Conservation (phyloP, 2,797 vertebrate genomes). For the Melanotaenia trifasciata region DNA sequence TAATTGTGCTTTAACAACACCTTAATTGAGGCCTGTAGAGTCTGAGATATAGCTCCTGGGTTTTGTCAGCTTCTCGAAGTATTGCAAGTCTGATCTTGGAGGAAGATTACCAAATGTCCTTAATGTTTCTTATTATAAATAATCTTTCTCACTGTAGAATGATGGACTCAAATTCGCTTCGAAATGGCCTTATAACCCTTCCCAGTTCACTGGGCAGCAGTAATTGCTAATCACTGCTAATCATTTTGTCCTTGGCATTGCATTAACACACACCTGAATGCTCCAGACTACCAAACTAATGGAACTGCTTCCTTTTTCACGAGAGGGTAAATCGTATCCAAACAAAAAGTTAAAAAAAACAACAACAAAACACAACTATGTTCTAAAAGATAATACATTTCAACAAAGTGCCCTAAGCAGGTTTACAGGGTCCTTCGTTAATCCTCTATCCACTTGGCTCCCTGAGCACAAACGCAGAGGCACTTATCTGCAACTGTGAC, state of each 20-base stretch:
- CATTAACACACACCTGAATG: too few species aligned
- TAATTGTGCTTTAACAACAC: neutral
- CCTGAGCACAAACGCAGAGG: constrained; percentile 39
- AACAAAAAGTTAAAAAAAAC: neutral
- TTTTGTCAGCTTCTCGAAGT: neutral
- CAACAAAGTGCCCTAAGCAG: neutral
- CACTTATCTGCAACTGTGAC: constrained; percentile 65
- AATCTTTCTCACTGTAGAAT: too few species aligned
- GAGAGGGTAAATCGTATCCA: neutral
- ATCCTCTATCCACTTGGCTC: constrained; percentile 12
- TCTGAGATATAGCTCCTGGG: neutral
- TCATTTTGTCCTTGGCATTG: too few species aligned
- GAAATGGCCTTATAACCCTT: too few species aligned
- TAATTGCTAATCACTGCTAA: too few species aligned
- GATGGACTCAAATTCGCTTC: too few species aligned
- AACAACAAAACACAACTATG: neutral
- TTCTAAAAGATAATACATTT: constrained; percentile 1
- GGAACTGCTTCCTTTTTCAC: neutral
- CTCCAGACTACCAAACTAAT: too few species aligned
- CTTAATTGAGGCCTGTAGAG: neutral
- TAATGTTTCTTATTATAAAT: too few species aligned
- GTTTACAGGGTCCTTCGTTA: constrained; percentile 19
- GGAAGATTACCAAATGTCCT: neutral
- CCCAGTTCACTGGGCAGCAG: too few species aligned
- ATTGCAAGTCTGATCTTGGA: neutral